Evolutionary conservation across 2,113 vertebrate species (phyloP).

Genomic region (Centrocercus urophasianus): DNA sequence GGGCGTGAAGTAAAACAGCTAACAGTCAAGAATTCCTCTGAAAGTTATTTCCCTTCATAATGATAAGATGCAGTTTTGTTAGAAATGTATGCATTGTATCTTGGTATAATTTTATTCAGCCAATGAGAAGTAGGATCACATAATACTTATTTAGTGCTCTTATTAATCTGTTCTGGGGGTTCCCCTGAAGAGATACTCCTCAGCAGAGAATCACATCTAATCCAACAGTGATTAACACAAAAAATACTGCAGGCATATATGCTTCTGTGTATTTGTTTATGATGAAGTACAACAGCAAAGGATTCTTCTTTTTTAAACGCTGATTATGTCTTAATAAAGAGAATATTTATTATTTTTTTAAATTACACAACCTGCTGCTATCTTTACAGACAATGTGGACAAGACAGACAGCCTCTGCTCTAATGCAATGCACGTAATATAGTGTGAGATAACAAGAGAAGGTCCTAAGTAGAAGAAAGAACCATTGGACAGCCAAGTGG

Average conservation of each 20-base stretch:
- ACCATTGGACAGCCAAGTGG: not conserved
- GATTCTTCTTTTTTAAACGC: not conserved
- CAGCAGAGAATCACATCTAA: not conserved
- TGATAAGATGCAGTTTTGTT: not conserved
- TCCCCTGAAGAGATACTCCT: not conserved
- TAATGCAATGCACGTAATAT: not conserved
- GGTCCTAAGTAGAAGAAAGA: not conserved
- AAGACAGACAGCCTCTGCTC: not conserved
- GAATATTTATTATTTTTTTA: not conserved
- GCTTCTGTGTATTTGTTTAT: not conserved
- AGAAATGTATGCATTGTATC: not conserved
- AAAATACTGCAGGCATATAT: not conserved
- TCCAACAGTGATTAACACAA: not conserved
- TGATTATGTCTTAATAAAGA: not conserved
- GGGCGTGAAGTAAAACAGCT: not conserved
- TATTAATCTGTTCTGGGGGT: not conserved
- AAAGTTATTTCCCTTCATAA: not conserved
- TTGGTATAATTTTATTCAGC: not conserved
- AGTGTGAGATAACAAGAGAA: not conserved
- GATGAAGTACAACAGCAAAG: not conserved
- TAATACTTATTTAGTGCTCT: not conserved
- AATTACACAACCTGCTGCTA: not conserved
- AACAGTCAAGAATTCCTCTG: accelerated
- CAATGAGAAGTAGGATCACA: not conserved
- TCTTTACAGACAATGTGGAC: not conserved